These are phyloP conservation scores for Biston stratarius DNA, from an alignment of 2,888 invertebrate species.

Conservation along the genomic window DNA sequence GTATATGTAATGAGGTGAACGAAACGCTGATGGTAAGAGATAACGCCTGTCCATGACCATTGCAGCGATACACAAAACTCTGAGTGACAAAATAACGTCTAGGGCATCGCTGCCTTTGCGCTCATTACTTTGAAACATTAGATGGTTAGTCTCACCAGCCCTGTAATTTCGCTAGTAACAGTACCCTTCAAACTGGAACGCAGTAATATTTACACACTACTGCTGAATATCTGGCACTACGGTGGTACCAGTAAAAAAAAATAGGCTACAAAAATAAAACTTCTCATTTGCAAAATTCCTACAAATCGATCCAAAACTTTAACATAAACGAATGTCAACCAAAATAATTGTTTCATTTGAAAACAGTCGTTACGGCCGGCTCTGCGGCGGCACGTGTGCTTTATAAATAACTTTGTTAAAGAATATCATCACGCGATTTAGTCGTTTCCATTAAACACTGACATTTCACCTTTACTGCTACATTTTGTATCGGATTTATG, in stretches of 20 bases:
- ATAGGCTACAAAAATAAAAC: not conserved
- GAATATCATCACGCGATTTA: slow-evolving; percentile 40
- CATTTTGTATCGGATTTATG: slow-evolving; percentile 38
- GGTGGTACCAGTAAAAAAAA: no score
- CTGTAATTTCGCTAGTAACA: not conserved
- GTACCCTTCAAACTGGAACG: not conserved
- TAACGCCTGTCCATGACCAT: no score
- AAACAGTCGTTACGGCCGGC: not conserved
- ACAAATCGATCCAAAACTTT: slow-evolving; percentile 21
- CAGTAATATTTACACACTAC: no score
- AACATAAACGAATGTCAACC: slow-evolving; percentile 24
- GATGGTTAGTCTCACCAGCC: no score
- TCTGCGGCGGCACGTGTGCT: slow-evolving; percentile 14
- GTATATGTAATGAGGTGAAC: no score
- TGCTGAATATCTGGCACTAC: no score
- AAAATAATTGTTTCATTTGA: slow-evolving; percentile 30
- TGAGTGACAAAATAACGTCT: no score
- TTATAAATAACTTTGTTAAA: slow-evolving; percentile 34
- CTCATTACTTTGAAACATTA: no score
- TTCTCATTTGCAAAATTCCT: not conserved
- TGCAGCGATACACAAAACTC: no score
- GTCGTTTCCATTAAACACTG: slow-evolving; percentile 40
- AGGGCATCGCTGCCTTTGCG: no score
- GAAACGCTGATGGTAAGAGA: no score
- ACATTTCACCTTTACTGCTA: slow-evolving; percentile 39